phyloP scores from a whole-genome alignment of 2,888 invertebrate genomes.

The Elegia similella region DNA sequence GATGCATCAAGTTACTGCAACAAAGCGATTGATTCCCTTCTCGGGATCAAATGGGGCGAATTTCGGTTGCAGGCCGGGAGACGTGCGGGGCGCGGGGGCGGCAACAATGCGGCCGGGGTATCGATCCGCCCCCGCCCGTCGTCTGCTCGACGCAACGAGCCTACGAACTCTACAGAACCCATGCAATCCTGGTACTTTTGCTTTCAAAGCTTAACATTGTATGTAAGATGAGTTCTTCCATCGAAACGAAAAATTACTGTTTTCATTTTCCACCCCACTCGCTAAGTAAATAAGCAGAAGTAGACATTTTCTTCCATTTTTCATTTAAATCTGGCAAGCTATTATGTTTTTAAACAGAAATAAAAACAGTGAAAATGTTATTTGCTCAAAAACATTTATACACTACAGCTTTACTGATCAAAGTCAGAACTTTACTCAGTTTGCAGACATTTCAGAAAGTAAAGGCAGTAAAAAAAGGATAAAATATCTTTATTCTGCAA shows the following conservation, averaged over 20 bases:
- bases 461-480: no score
- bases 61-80: constrained; percentile 62
- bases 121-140: constrained; percentile 68
- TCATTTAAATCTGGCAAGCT: neutral
- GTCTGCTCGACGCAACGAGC: constrained; percentile 66
- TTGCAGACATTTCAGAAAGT: no score
- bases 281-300: neutral
- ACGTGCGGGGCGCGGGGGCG: constrained; percentile 50
- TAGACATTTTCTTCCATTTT: neutral
- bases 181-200: constrained; percentile 72
- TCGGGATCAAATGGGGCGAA: constrained; percentile 77
- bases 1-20: constrained; percentile 69
- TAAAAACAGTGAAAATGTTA: neutral
- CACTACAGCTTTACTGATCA: no score
- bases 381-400: no score
- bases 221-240: neutral
- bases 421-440: no score
- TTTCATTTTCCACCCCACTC: neutral
- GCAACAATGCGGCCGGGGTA: constrained; percentile 78
- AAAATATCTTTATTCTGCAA: no score
- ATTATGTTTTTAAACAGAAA: neutral
- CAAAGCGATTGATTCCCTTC: constrained; percentile 75
- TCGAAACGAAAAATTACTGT: neutral
- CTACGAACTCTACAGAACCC: constrained; percentile 54
- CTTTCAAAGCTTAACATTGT: constrained; percentile 49